Conservation (phyloP, 2,113 vertebrate genomes). For the Campylomormyrus numenius region DNA sequence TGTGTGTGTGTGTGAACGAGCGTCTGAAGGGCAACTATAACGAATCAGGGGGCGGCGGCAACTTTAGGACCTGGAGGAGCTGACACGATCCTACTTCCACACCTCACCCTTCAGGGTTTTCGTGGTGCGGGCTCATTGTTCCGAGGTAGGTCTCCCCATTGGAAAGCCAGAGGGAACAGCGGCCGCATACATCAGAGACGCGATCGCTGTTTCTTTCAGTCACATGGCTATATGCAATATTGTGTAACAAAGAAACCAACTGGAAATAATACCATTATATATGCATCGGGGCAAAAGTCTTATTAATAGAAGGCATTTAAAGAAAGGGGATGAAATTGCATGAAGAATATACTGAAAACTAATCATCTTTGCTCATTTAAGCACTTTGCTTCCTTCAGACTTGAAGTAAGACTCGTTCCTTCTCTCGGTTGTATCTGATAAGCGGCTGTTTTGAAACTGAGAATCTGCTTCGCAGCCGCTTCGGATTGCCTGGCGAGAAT, state of each 20-base stretch:
- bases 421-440: not conserved
- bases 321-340: not conserved
- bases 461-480: not conserved
- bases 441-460: not conserved
- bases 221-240: not conserved
- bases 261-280: not conserved
- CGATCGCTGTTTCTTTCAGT: slow-evolving; percentile 1
- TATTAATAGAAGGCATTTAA: not conserved
- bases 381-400: not conserved
- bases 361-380: not conserved
- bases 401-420: not conserved
- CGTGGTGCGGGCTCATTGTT: slow-evolving; percentile 50
- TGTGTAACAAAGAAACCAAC: slow-evolving; percentile 11
- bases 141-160: slow-evolving; percentile 25
- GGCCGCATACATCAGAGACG: not conserved
- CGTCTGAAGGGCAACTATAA: not conserved
- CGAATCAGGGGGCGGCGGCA: not conserved
- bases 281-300: not conserved
- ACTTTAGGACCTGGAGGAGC: slow-evolving; percentile 32
- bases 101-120: slow-evolving; percentile 31
- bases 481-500: not conserved
- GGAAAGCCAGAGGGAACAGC: slow-evolving; percentile 26
- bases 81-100: slow-evolving; percentile 24
- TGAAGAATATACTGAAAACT: not conserved
- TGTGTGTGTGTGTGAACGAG: not conserved